Evolutionary conservation across 2,888 invertebrate species (phyloP).

Genomic region (Pheosia tremula): DNA sequence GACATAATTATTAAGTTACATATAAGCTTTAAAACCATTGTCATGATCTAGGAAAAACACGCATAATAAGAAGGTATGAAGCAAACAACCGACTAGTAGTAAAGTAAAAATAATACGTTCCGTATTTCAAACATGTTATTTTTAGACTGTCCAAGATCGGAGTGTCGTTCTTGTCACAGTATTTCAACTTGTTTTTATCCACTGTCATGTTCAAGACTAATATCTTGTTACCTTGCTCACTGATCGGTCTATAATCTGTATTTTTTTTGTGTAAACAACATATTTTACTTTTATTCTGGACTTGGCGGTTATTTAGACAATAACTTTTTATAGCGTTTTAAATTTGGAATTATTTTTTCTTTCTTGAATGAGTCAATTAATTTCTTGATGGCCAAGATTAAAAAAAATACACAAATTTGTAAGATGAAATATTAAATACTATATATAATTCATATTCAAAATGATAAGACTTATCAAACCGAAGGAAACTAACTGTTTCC

Average conservation of each 20-base stretch:
- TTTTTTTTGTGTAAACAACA: neutral
- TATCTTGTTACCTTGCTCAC: neutral
- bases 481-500: constrained; percentile 21
- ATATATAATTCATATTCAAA: constrained; percentile 2
- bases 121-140: constrained; percentile 5
- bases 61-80: neutral
- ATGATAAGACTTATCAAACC: constrained; percentile 18
- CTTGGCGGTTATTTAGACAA: neutral
- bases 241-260: neutral
- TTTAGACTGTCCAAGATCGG: constrained; percentile 3
- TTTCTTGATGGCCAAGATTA: neutral
- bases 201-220: constrained; percentile 6
- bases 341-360: neutral
- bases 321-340: neutral
- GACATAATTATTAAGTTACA: neutral
- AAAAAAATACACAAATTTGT: neutral
- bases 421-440: neutral
- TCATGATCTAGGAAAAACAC: neutral
- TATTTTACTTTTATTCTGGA: neutral
- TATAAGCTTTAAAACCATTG: neutral
- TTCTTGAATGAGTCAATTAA: neutral
- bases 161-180: constrained; percentile 5
- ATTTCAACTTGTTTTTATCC: constrained; percentile 6
- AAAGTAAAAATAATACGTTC: neutral
- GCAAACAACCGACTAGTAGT: neutral